phyloP scores from a whole-genome alignment of 2,888 invertebrate genomes.

The Drosophila incognita region DNA sequence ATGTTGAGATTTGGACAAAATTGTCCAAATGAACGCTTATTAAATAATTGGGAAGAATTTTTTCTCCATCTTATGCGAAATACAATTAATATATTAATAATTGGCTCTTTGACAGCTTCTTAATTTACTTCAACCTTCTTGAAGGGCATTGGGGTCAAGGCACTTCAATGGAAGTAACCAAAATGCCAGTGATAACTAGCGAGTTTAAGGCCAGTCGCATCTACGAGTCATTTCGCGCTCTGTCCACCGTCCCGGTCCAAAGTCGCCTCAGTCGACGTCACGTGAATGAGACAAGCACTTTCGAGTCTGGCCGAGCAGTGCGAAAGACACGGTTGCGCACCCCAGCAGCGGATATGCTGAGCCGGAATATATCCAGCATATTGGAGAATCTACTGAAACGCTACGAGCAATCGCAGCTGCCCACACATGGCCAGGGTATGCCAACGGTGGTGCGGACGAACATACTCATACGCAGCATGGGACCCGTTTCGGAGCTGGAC shows the following conservation, averaged over 20 bases:
- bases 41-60: background rate
- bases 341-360: constrained; percentile 89
- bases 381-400: constrained; percentile 94
- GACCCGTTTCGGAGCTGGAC: constrained; percentile 94
- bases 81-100: background rate
- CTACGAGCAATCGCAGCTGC: constrained; percentile 95
- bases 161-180: constrained; percentile 21
- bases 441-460: constrained; percentile 95
- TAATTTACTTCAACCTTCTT: constrained; percentile 33
- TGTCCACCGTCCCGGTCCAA: constrained; percentile 28
- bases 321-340: constrained; percentile 83
- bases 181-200: constrained; percentile 68
- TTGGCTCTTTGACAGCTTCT: constrained; percentile 29
- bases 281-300: constrained; percentile 37
- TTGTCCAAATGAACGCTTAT: background rate
- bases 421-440: constrained; percentile 93
- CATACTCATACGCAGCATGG: constrained; percentile 95
- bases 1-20: background rate
- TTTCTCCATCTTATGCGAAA: background rate
- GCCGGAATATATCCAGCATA: constrained; percentile 93
- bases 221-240: constrained; percentile 79
- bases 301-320: background rate
- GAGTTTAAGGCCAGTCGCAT: constrained; percentile 81
- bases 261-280: constrained; percentile 41
- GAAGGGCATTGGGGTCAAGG: constrained; percentile 34